Conservation (phyloP, 2,113 vertebrate genomes). For the Opisthocomus hoazin region DNA sequence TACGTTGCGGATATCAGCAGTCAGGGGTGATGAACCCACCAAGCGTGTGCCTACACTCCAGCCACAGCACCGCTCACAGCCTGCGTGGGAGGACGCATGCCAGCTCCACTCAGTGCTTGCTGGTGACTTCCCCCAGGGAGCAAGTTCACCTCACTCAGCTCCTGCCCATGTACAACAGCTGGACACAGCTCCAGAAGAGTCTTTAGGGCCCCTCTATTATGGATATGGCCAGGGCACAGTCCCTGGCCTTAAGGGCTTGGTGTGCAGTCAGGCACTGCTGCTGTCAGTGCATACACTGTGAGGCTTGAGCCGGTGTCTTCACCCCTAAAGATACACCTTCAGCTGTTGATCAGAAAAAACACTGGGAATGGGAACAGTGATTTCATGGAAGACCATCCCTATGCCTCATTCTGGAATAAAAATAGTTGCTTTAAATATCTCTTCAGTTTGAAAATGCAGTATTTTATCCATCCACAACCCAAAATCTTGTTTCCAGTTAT, state of each 20-base stretch:
- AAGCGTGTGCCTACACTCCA: not conserved
- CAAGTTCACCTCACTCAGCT: not conserved
- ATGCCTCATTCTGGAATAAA: not conserved
- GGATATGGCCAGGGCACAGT: not conserved
- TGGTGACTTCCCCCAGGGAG: not conserved
- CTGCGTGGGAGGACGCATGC: fast-evolving
- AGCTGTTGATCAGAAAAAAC: not conserved
- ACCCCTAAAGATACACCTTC: not conserved
- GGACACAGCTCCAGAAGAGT: not conserved
- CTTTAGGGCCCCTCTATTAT: not conserved
- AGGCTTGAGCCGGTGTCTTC: not conserved
- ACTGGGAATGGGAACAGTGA: not conserved
- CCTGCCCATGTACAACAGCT: not conserved
- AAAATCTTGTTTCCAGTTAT: not conserved
- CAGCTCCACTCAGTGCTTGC: no score
- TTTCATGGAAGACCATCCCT: not conserved
- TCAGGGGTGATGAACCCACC: not conserved
- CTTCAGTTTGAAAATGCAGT: not conserved
- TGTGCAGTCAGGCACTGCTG: not conserved
- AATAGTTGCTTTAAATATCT: not conserved
- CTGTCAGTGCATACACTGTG: not conserved
- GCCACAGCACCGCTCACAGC: not conserved
- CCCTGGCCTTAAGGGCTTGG: not conserved
- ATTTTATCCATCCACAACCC: not conserved
- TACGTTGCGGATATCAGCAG: not conserved